Conservation (phyloP, 2,888 invertebrate species). For the Raillietiella orientalis region DNA sequence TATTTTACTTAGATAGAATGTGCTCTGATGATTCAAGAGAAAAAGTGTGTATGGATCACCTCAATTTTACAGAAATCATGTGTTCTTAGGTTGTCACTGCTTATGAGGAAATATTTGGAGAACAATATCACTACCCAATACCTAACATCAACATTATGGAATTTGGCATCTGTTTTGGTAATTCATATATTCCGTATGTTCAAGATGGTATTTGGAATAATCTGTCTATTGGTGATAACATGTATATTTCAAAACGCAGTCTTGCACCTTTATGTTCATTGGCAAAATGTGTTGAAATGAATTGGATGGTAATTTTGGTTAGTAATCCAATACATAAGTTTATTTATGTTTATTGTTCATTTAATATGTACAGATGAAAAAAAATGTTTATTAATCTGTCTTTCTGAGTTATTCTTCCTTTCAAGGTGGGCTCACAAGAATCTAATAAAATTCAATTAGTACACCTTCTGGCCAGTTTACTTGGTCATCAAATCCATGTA, state of each 20-base stretch:
- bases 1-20: slow-evolving; percentile 2
- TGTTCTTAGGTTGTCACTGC: slow-evolving; percentile 11
- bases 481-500: slow-evolving; percentile 34
- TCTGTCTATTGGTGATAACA: background rate
- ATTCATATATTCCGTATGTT: too few relatives aligned
- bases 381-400: background rate
- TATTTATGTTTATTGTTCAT: background rate
- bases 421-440: too few relatives aligned
- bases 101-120: slow-evolving; percentile 17
- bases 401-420: slow-evolving; percentile 4
- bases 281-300: slow-evolving; percentile 39
- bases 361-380: background rate
- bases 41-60: too few relatives aligned
- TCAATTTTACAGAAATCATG: too few relatives aligned
- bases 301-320: slow-evolving; percentile 69
- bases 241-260: background rate
- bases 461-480: slow-evolving; percentile 34
- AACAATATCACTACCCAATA: slow-evolving; percentile 17
- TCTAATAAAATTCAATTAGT: too few relatives aligned
- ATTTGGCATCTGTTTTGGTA: slow-evolving; percentile 22
- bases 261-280: background rate
- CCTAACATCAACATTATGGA: slow-evolving; percentile 25
- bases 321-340: slow-evolving; percentile 10
- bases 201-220: too few relatives aligned
- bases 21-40: too few relatives aligned